Conservation (phyloP, 1,140 invertebrate species). For the Hylaeus anthracinus region DNA sequence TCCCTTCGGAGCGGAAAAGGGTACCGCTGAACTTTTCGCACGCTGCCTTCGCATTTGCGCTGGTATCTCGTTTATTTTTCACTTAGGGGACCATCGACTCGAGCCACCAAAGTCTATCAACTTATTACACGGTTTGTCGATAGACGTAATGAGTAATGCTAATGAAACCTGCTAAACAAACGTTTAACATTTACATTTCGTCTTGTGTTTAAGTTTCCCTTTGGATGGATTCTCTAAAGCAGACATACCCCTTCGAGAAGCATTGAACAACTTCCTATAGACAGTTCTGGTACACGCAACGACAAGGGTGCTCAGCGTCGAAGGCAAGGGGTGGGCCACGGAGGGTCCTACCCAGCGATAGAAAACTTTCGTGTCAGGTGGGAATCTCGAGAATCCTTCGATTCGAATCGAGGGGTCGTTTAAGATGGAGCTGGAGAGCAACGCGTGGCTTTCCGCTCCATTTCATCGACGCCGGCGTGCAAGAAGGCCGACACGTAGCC, state of each 20-base stretch:
- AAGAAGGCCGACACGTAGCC: constrained; percentile 47
- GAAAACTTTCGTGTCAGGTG: constrained; percentile 11
- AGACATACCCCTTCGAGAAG: too few species aligned
- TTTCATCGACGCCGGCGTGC: constrained; percentile 61
- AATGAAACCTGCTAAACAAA: constrained; percentile 19
- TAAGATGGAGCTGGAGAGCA: constrained; percentile 1
- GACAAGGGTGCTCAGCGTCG: neutral
- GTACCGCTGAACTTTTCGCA: neutral
- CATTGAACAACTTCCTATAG: neutral
- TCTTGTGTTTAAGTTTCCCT: too few species aligned
- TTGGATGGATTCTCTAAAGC: too few species aligned
- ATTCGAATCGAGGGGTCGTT: neutral
- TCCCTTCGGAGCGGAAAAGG: neutral
- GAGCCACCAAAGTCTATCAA: neutral
- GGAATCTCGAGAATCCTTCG: constrained; percentile 31
- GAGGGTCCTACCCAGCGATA: neutral
- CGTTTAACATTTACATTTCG: neutral
- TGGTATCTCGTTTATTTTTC: neutral
- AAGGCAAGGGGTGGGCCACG: neutral
- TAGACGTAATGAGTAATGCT: neutral
- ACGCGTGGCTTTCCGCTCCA: constrained; percentile 64
- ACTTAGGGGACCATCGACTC: neutral
- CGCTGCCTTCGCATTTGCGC: neutral
- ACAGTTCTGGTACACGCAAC: neutral
- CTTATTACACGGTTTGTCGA: constrained; percentile 5